These are phyloP conservation scores for Babylonia areolata DNA, from an alignment of 1,140 invertebrate genomes.

Conservation along the genomic window DNA sequence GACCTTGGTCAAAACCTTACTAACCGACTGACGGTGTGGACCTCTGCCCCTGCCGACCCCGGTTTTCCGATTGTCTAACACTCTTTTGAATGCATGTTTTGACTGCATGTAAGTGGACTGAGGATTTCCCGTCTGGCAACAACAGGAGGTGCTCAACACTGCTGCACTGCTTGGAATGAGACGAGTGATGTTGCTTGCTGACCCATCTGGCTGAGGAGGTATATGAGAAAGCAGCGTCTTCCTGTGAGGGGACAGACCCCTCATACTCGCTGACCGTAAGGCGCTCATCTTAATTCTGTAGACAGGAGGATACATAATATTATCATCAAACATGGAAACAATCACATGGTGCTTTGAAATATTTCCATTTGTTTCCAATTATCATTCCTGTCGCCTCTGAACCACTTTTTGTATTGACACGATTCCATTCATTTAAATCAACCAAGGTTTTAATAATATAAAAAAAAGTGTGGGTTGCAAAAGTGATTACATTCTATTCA, in stretches of 20 bases:
- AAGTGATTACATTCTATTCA: no score
- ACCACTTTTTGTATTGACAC: no score
- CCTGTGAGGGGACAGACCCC: slow-evolving; percentile 11
- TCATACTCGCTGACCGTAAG: background rate
- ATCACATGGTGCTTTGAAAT: no score
- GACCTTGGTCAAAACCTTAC: slow-evolving; percentile 27
- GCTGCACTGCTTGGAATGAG: background rate
- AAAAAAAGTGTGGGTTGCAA: no score
- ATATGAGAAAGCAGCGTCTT: background rate
- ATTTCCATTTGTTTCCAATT: no score
- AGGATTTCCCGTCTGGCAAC: background rate
- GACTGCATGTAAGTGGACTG: slow-evolving; percentile 15
- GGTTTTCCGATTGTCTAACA: background rate
- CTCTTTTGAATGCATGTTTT: background rate
- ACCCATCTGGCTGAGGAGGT: background rate
- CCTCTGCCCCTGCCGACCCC: background rate
- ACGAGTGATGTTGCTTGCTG: no score
- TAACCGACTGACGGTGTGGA: background rate
- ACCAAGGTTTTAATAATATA: no score
- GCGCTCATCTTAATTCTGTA: slow-evolving; percentile 15
- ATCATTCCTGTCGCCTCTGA: no score
- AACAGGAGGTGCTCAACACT: background rate
- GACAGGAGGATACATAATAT: background rate
- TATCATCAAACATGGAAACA: no score
- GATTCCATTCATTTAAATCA: no score